A percentile compares a stretch with the other conserved stretches of the same genome.
phyloP scores from a whole-genome alignment of 37 sponge, comb jelly and placozoan genomes.

The Diacarnus erythraeanus region DNA sequence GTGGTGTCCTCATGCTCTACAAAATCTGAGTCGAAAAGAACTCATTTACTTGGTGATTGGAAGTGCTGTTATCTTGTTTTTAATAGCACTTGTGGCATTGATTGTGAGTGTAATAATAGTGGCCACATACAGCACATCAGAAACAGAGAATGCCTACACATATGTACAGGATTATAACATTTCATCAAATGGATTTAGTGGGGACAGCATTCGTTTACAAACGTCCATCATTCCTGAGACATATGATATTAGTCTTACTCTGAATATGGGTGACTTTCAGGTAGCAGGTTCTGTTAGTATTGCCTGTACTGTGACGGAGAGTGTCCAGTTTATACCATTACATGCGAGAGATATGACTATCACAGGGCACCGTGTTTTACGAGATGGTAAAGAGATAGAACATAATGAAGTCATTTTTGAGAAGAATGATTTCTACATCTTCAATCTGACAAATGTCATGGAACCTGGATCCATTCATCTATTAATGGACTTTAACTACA shows the following conservation, averaged over 20 bases:
- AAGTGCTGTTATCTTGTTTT: slow-evolving; percentile 10
- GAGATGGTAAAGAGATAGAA: slow-evolving; percentile 2
- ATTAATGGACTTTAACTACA: slow-evolving; percentile 61
- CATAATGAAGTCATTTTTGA: background rate
- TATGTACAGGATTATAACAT: background rate
- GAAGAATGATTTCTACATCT: slow-evolving; percentile 61
- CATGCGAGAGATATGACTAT: slow-evolving; percentile 76
- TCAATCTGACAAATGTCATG: slow-evolving; percentile 22
- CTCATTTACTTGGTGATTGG: slow-evolving; percentile 46
- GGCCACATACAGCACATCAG: background rate
- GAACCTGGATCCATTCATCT: background rate
- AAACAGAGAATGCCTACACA: background rate
- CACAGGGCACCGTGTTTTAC: background rate
- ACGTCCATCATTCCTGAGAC: slow-evolving; percentile 34
- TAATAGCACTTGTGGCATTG: slow-evolving; percentile 25
- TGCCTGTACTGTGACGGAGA: slow-evolving; percentile 18
- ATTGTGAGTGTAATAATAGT: slow-evolving; percentile 20
- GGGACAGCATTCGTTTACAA: slow-evolving; percentile 77
- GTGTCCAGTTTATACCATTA: slow-evolving; percentile 37
- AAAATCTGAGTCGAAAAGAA: slow-evolving; percentile 30
- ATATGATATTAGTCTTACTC: slow-evolving; percentile 54
- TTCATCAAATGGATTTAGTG: background rate
- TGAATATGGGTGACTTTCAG: slow-evolving; percentile 42
- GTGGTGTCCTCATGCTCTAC: background rate
- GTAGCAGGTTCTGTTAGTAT: slow-evolving; percentile 64